Base-by-base conservation (phyloP, 2,888 invertebrate species). In the Eilema sororculum region DNA sequence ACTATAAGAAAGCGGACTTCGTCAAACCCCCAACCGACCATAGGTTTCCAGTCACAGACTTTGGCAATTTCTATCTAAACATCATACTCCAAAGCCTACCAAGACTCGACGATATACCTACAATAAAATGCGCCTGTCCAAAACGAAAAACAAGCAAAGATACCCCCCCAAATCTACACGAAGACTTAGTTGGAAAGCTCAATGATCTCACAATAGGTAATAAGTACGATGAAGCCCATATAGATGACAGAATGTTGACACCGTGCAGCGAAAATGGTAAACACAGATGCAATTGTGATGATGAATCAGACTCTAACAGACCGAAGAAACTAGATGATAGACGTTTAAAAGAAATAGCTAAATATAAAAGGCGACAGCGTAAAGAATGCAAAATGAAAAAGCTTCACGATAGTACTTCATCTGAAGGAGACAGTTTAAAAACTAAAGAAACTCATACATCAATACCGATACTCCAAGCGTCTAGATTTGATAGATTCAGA, bases 221-320 rank as follows among this genome's bases (percentile, higher is more conserved):
- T 76, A 86, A 90, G 73, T 81, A 46, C 68, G 85, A 76, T 75
- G 83, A 64, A 60, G 68, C 22, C 3, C 84, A 86, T 24, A 80
- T 97, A 20, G 97, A 97, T 84, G 97, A 97, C 82, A 93, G 97
- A 77, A 96, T 97, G 96, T 96, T 96, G 79, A 96, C 96, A 0
- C 94, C 96, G 0, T 98, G 97, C 90, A 97, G 96, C 79, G 96
- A 97, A 79, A 97, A 96, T 72, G 98, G 97, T 0, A 97, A 97
- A 87, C 98, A 98, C 87, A 97, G 97, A 78, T 98, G 98, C 90
- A 96, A 96, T 69, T 97, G 97, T 84, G 96, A 97, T 80, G 97
- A 97, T 52, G 97, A 97, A 81, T 96, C 97, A 3, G 96, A 96
- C 81, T 91, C 86, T 56, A 93, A 86, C 5, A 87, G 90, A 69